These are phyloP conservation scores for Ferdinandea cuprea DNA, from an alignment of 2,888 invertebrate genomes.

Conservation along the genomic window DNA sequence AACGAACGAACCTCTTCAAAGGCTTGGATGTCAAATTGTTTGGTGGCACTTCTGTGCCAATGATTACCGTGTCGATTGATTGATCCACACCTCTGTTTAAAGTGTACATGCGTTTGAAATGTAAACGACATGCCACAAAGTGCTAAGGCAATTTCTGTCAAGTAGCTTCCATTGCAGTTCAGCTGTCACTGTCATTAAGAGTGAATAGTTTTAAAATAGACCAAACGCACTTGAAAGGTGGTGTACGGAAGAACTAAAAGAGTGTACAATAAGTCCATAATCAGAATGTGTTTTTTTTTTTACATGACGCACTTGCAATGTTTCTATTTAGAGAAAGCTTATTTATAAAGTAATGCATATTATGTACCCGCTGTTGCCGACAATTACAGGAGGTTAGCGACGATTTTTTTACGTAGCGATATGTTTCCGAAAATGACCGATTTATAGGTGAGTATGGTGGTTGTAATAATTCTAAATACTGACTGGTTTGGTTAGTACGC, in stretches of 20 bases:
- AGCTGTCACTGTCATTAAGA: slow-evolving; percentile 66
- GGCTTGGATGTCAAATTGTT: slow-evolving; percentile 72
- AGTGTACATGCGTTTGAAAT: slow-evolving; percentile 64
- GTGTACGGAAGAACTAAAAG: slow-evolving; percentile 18
- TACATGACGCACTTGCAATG: not conserved
- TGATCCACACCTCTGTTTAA: slow-evolving; percentile 61
- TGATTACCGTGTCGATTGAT: slow-evolving; percentile 71
- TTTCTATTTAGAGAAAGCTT: not conserved
- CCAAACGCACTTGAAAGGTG: slow-evolving; percentile 34
- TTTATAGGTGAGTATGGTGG: no score
- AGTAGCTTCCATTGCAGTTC: slow-evolving; percentile 45
- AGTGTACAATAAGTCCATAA: slow-evolving; percentile 35
- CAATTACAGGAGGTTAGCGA: no score
- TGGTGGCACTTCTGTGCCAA: slow-evolving; percentile 69
- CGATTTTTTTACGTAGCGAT: not conserved
- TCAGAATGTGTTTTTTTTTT: not conserved
- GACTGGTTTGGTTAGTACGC: no score
- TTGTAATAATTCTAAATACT: no score
- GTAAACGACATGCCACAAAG: slow-evolving; percentile 62
- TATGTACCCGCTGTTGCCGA: no score
- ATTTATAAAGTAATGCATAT: not conserved
- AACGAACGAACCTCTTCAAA: slow-evolving; percentile 51
- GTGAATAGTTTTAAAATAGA: slow-evolving; percentile 57
- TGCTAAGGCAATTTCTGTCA: slow-evolving; percentile 64
- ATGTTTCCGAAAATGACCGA: not conserved